Base-by-base conservation (phyloP, 2,888 invertebrate species). In the Helicoverpa assulta region DNA sequence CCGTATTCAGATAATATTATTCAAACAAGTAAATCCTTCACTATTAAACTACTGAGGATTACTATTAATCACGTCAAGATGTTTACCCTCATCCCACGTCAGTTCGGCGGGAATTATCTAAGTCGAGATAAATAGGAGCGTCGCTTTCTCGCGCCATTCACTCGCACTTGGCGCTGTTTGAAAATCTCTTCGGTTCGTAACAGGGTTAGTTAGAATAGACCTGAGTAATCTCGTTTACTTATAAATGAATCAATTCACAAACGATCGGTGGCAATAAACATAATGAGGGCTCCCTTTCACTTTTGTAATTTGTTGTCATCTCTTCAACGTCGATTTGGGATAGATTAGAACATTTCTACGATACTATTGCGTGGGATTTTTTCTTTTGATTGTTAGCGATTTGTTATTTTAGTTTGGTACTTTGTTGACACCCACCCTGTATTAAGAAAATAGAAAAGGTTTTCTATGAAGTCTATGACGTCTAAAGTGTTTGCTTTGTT, bases 21-120 rank as follows among this genome's bases (percentile, higher is more conserved):
- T 93, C 91, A 90, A 92, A 92, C 91, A 91, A 91, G 87, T 90
- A 91, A 93, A 91, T 92, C 91, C 91, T 90, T 89, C 89, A 93
- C 92, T 92, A 92, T 92, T 93, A 93, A 94, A 93, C 93, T 92
- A 92, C 91, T 92, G 89, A 90, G 92, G 92, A 93, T 94, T 92
- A 93, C 93, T 91, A 94, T 94, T 93, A 94, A 93, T 94, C 93
- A 94, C 93, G 92, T 91, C 93, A 93, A 93, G 93, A 92, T 94
- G 94, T 93, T 94, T 94, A 94, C 94, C 93, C 94, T 94, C 91
- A 94, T 94, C 93, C 91, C 86, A 86, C 89, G 93, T 93, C 92
- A 93, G 91, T 92, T 91, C 86, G 85, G 88, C 83, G 89, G 89
- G 92, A 93, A 92, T 93, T 93, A 93, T 93, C 93, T 92, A 88